Evolutionary conservation across 1,140 invertebrate species (phyloP), one percentile per base, ranked within the genome.

Genomic region (Brachionus angularis): DNA sequence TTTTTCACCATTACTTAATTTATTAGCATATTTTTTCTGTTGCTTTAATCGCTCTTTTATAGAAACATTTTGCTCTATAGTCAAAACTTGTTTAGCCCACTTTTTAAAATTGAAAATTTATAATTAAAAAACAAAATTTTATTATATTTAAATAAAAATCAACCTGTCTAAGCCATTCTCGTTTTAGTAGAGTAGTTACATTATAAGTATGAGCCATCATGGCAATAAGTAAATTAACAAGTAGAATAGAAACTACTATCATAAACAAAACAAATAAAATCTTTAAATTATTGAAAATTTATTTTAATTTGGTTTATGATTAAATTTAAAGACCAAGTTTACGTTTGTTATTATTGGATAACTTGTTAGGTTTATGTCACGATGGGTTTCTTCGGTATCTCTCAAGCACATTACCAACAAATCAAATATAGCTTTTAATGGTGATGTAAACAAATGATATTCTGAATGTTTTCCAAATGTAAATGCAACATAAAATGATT

Each of bases 181-280:
- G 96, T 75, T 91, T 86, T 2, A 93, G 95, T 81, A 95, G 91
- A 2, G 91, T 93, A 74, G 98, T 96, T 80, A 83, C 76, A 80
- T 96, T 91, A 80, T 98, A 98, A 16, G 95, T 98, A 79, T 96
- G 96, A 1, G 94, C 95, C 94, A 98, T 97, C 94, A 98, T 98
- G 75, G 95, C 95, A 77, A 98, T 98, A 77, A 98, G 84, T 91
- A 98, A 93, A 85, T 98, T 98, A 12, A 98, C 90, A 62, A 98
- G 83, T 8, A 98, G 82, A 74, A 97, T 89, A 0, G 91, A 91
- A 16, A 97, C 94, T 76, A 97, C 90, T 61, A 89, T 90, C 91
- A 97, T 96, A 82, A 94, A 98, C 1, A 96, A 83, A 14, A 96
- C 88, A 81, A 96, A 97, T n/a, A 96, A 82, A 27, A 91, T 83